phyloP scores from a whole-genome alignment of 2,888 invertebrate genomes.

The Pharmacophagus antenor region DNA sequence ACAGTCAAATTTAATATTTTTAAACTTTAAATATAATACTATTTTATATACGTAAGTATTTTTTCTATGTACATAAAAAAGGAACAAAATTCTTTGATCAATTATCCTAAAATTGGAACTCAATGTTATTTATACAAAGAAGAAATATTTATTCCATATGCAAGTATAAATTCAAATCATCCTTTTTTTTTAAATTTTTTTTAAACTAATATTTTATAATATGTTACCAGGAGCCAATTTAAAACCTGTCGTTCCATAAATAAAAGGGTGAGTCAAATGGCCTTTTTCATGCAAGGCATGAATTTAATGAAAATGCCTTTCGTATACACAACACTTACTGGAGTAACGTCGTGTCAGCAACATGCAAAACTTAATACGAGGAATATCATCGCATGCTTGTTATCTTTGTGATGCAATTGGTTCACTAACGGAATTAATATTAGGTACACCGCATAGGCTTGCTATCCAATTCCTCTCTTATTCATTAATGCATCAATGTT shows the following conservation, averaged over 20 bases:
- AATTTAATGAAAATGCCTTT: conserved; percentile 18
- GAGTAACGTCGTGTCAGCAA: conserved; percentile 2
- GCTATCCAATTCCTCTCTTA: background rate
- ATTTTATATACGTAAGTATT: too few relatives aligned
- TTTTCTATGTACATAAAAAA: too few relatives aligned
- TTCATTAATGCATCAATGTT: too few relatives aligned
- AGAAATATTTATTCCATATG: too few relatives aligned
- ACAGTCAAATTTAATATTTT: too few relatives aligned
- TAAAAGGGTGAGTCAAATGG: conserved; percentile 10
- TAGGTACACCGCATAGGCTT: background rate
- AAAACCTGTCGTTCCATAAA: background rate
- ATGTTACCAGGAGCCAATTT: background rate
- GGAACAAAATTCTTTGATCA: too few relatives aligned
- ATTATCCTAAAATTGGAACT: too few relatives aligned
- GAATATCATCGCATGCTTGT: conserved; percentile 9
- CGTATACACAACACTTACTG: conserved; percentile 15
- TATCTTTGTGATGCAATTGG: conserved; percentile 2
- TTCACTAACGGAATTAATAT: background rate
- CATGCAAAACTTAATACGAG: conserved; percentile 16
- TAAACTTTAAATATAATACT: too few relatives aligned
- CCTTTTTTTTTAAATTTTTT: too few relatives aligned
- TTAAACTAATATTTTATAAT: too few relatives aligned
- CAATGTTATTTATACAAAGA: too few relatives aligned
- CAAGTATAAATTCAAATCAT: too few relatives aligned
- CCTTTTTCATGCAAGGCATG: conserved; percentile 11